Conservation (phyloP, 2,888 invertebrate species). For the Leptopilina drosophilae region DNA sequence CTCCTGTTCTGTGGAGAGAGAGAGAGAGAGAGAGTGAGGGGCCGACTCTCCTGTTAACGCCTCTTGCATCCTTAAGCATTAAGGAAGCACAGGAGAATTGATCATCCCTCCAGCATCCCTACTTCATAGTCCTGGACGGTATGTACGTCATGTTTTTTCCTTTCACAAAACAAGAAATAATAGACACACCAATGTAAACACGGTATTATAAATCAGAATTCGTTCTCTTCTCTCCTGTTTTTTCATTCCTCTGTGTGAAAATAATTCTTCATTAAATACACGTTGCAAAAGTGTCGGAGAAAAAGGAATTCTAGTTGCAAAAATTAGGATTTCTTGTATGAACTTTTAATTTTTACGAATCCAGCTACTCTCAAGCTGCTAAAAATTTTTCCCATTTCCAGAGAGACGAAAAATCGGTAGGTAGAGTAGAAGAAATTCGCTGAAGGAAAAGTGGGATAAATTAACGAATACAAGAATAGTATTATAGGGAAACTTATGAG, state of each 20-base stretch:
- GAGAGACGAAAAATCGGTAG: no score
- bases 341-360: no score
- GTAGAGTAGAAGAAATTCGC: background rate
- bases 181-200: background rate
- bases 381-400: no score
- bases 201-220: background rate
- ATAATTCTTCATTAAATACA: slow-evolving; percentile 6
- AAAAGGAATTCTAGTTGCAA: no score
- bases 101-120: slow-evolving; percentile 32
- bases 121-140: background rate
- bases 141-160: background rate
- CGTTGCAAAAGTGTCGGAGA: background rate
- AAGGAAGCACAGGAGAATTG: slow-evolving; percentile 37
- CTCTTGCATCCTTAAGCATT: slow-evolving; percentile 35
- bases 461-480: background rate
- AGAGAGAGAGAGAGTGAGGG: background rate
- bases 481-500: background rate
- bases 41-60: slow-evolving; percentile 25
- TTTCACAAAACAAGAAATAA: background rate
- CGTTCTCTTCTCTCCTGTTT: background rate
- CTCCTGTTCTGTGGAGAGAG: slow-evolving; percentile 35
- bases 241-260: background rate
- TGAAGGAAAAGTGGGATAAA: background rate
- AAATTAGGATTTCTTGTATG: background rate
- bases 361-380: no score